Base-by-base conservation (phyloP, 2,888 invertebrate species). In the Tachystola acroxantha region DNA sequence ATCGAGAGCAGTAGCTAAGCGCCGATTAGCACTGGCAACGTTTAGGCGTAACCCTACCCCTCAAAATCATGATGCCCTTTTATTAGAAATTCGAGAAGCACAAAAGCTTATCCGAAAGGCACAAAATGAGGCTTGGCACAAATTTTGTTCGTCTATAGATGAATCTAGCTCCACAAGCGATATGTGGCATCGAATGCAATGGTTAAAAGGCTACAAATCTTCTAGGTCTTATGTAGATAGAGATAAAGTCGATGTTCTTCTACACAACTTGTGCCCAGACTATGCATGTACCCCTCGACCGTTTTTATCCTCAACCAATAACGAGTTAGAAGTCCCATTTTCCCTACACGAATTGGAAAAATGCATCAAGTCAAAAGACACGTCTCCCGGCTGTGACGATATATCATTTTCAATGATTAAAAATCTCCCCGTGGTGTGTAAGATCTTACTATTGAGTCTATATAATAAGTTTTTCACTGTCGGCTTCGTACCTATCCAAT, bases 351-450 rank as follows among this genome's bases (percentile, higher is more conserved):
- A 42, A 27, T 24, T 39, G 12, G 27, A 25, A 13, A 22, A 22
- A 10, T 30, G 30, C 22, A 29, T 38, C 11, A 42, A 38, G 25
- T 24, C 27, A 9, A 36, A 36, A 24, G 42, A 41, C 12, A 32
- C 41, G 6, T 34, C 41, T 1, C 37, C 41, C 4, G 22, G 22
- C 9, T 7, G 7, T 29, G 42, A 12, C 13, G 32, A 29, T 7
- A 42, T 42, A 3, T 34, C 36, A 0, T 42, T 28, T n/a, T 37
- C 41, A 10, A 41, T 41, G 37, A 32, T 40, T 12, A 31, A 32
- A 14, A 11, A 37, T 16, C 26, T 42, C 1, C 38, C 38, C 4
- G 29, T 25, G 2, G 9, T 22, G 2, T 4, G 22, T 4, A 22
- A 22, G 7, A 7, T 9, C 7, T 7, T 22, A 3, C 22, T 22